A percentile compares a stretch with the other conserved stretches of the same genome.
Conservation (phyloP, 2,888 invertebrate genomes). For the Xanthia icteritia region DNA sequence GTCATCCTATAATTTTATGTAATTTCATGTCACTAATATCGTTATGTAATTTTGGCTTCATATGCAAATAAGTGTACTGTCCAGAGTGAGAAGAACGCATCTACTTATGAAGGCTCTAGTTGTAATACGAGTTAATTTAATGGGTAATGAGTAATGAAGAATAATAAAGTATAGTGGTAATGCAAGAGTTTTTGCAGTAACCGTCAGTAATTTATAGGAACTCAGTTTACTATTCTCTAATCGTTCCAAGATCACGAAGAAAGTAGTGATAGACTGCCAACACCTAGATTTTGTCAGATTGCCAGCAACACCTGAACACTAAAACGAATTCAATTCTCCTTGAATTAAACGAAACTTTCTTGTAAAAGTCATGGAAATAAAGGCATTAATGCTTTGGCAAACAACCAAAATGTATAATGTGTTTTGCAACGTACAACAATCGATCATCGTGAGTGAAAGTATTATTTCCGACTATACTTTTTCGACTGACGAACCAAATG, state of each 20-base stretch:
- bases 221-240: background rate
- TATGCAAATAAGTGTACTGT: too few relatives aligned
- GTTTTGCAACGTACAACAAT: slow-evolving; percentile 58
- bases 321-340: background rate
- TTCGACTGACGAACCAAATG: slow-evolving; percentile 22
- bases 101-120: too few relatives aligned
- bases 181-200: background rate
- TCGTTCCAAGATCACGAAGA: slow-evolving; percentile 17
- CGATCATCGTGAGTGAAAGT: slow-evolving; percentile 64
- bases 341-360: slow-evolving; percentile 33
- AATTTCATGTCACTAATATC: too few relatives aligned
- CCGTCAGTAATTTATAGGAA: background rate
- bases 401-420: slow-evolving; percentile 43
- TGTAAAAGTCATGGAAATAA: slow-evolving; percentile 21
- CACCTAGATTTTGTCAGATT: slow-evolving; percentile 34
- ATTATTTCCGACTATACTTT: slow-evolving; percentile 36
- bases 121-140: too few relatives aligned
- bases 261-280: slow-evolving; percentile 31
- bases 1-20: too few relatives aligned
- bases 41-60: too few relatives aligned
- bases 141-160: too few relatives aligned
- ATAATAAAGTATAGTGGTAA: background rate
- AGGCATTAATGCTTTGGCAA: slow-evolving; percentile 32
- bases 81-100: too few relatives aligned
- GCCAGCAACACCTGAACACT: slow-evolving; percentile 40